Percentiles rank a stretch among this genome's conserved stretches.
These are phyloP conservation scores for Vannuccia rotundouncinata DNA, from an alignment of 2,888 invertebrate genomes.

Conservation along the genomic window DNA sequence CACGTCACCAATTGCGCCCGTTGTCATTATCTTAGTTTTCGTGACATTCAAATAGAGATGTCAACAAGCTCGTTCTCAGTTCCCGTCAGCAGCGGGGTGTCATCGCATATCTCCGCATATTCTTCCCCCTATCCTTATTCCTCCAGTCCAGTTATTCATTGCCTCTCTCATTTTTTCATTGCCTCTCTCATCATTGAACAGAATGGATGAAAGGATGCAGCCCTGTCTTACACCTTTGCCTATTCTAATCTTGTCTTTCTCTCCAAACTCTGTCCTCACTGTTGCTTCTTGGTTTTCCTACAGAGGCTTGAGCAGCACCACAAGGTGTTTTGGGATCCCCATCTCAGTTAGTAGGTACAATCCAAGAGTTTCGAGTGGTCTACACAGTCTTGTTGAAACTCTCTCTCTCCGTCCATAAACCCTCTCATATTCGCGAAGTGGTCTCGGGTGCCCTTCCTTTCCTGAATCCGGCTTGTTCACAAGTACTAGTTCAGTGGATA, in stretches of 20 bases:
- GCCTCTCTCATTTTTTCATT: background rate
- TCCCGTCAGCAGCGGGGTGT: background rate
- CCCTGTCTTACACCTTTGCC: background rate
- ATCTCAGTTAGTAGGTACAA: background rate
- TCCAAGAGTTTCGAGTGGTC: background rate
- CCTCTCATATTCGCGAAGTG: background rate
- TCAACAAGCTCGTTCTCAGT: conserved; percentile 3
- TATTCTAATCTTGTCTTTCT: background rate
- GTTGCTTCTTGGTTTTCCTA: background rate
- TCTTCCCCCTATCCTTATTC: background rate
- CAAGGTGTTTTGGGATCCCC: background rate
- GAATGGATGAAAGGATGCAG: background rate
- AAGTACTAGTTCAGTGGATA: background rate
- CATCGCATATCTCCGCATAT: too few species aligned
- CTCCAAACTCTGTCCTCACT: background rate
- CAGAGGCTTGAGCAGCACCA: background rate
- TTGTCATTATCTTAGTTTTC: conserved; percentile 24
- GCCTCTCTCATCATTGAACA: background rate
- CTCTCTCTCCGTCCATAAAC: background rate
- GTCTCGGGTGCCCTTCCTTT: conserved; percentile 10
- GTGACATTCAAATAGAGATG: background rate
- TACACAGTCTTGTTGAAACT: background rate
- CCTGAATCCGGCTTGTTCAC: background rate
- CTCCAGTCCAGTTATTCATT: background rate
- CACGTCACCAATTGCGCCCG: background rate